phyloP scores from a whole-genome alignment of 2,888 invertebrate species.

The Emmelina monodactyla region DNA sequence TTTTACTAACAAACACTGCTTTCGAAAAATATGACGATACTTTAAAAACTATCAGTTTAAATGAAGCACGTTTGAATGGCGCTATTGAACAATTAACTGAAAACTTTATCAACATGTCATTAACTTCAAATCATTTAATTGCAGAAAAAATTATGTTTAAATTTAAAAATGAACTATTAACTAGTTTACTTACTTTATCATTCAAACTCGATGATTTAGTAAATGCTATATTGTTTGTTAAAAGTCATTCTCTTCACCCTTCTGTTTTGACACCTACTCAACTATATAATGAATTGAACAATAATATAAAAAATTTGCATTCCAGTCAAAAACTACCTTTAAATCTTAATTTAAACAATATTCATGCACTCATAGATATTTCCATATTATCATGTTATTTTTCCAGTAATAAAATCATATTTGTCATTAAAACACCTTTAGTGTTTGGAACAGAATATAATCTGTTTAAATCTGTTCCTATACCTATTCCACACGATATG shows the following conservation, averaged over 20 bases:
- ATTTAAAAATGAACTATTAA: slow-evolving; percentile 7
- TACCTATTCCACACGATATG: slow-evolving; percentile 1
- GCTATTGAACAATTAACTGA: neutral
- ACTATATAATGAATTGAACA: slow-evolving; percentile 8
- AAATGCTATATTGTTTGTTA: slow-evolving; percentile 4
- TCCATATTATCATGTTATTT: slow-evolving; percentile 7
- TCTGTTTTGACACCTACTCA: slow-evolving; percentile 9
- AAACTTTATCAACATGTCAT: neutral
- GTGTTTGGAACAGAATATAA: slow-evolving; percentile 2
- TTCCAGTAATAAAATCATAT: slow-evolving; percentile 8
- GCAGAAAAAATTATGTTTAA: slow-evolving; percentile 4
- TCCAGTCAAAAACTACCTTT: slow-evolving; percentile 9
- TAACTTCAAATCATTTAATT: no score
- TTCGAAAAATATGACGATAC: neutral
- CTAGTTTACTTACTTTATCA: slow-evolving; percentile 9
- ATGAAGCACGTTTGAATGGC: neutral
- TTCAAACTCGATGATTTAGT: slow-evolving; percentile 10
- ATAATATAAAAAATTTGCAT: slow-evolving; percentile 8
- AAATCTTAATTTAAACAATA: slow-evolving; percentile 7
- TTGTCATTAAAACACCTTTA: slow-evolving; percentile 6
- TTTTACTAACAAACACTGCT: neutral
- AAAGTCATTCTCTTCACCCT: slow-evolving; percentile 8
- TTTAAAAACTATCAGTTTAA: neutral
- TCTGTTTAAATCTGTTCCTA: slow-evolving; percentile 6
- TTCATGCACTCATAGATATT: slow-evolving; percentile 8